Conservation (phyloP, 2,797 vertebrate genomes). For the Microctenopoma steveboyesi region DNA sequence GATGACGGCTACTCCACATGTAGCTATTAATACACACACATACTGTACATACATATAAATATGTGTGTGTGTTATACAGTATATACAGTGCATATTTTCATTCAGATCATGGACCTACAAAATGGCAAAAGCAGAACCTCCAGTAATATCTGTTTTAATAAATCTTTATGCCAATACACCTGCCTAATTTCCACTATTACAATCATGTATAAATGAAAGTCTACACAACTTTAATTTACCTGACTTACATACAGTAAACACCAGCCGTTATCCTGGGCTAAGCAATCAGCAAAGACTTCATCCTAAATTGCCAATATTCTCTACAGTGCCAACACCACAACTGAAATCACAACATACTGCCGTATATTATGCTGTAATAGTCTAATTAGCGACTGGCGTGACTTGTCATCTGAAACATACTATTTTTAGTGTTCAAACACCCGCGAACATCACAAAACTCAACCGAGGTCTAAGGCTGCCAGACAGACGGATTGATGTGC, state of each 20-base stretch:
- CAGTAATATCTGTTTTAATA: neutral
- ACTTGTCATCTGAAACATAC: conserved; percentile 20
- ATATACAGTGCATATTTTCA: no score
- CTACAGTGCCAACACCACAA: conserved; percentile 36
- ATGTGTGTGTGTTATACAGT: no score
- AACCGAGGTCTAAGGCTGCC: neutral
- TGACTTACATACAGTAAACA: conserved; percentile 24
- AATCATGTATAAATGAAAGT: conserved; percentile 21
- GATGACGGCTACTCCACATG: conserved; percentile 42
- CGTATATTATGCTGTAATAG: conserved; percentile 18
- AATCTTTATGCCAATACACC: neutral
- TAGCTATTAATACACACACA: conserved; percentile 23
- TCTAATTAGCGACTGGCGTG: conserved; percentile 21
- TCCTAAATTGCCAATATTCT: conserved; percentile 27
- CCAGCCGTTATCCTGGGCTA: conserved; percentile 4
- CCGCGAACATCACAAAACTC: conserved; percentile 2
- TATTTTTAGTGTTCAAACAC: conserved; percentile 6
- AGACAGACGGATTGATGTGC: neutral
- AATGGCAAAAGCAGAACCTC: no score
- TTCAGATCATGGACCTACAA: no score
- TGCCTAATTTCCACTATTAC: neutral
- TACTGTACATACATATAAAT: no score
- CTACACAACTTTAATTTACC: conserved; percentile 32
- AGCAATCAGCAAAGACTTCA: conserved; percentile 20
- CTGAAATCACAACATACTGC: conserved; percentile 23